These are phyloP conservation scores for Zootoca vivipara DNA, from an alignment of 2,113 vertebrate genomes.

Conservation along the genomic window DNA sequence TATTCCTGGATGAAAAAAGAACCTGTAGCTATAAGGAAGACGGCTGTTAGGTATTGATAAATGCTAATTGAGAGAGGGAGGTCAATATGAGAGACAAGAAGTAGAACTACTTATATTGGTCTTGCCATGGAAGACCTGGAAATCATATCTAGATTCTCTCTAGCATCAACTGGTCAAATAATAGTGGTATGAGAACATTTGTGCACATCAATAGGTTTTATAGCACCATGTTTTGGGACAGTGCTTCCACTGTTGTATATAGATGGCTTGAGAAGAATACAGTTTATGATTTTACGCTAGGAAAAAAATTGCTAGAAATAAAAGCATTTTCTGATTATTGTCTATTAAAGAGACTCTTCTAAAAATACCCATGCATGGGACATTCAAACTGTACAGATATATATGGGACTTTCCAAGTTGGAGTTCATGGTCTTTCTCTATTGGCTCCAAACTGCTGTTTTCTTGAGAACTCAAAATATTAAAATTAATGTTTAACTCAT, in stretches of 20 bases:
- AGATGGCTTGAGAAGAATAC: not conserved
- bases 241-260: not conserved
- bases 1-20: slow-evolving; percentile 33
- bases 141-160: not conserved
- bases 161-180: not conserved
- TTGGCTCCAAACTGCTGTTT: not conserved
- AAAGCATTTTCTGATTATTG: not conserved
- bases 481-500: not conserved
- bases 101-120: not conserved
- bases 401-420: not conserved
- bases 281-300: slow-evolving; percentile 17
- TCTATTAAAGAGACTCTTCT: not conserved
- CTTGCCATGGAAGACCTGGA: not conserved
- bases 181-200: not conserved
- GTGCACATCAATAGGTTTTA: not conserved
- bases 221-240: not conserved
- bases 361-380: not conserved
- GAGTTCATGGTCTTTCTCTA: no score
- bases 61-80: not conserved
- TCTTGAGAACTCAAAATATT: not conserved
- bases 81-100: not conserved
- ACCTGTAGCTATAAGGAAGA: slow-evolving; percentile 3
- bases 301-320: not conserved
- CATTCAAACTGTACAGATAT: not conserved
- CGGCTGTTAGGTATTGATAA: no score